Evolutionary conservation across 2,797 vertebrate genomes (phyloP).

Genomic region (Chaetophractus vellerosus): DNA sequence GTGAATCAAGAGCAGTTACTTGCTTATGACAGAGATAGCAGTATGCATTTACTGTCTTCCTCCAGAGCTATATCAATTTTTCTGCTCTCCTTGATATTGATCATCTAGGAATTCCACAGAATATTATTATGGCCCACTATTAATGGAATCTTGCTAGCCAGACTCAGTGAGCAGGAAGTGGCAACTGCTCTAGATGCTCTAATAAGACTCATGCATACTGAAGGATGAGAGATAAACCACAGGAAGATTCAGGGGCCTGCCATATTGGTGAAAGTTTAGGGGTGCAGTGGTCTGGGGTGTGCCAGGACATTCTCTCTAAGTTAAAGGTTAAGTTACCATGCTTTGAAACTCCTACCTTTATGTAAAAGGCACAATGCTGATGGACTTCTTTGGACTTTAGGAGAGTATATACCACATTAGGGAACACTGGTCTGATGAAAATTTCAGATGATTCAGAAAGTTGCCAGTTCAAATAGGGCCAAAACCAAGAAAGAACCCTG

Average conservation of each 20-base stretch:
- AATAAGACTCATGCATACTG: neutral
- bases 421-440: slow-evolving; percentile 17
- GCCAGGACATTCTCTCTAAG: neutral
- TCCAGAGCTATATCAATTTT: neutral
- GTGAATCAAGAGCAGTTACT: neutral
- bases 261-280: neutral
- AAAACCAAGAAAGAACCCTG: slow-evolving; percentile 27
- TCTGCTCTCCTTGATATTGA: neutral
- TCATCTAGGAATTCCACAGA: slow-evolving; percentile 9
- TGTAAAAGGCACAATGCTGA: neutral
- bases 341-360: neutral
- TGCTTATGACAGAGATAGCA: neutral
- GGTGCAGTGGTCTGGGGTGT: neutral
- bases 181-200: neutral
- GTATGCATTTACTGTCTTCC: neutral
- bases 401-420: neutral
- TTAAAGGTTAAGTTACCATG: slow-evolving; percentile 35
- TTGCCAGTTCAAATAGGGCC: slow-evolving; percentile 31
- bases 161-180: neutral
- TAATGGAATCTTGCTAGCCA: neutral
- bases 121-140: neutral
- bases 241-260: neutral
- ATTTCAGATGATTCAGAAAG: slow-evolving; percentile 60
- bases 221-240: neutral
- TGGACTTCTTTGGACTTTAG: slow-evolving; percentile 31